Conservation (phyloP, 2,797 vertebrate genomes). For the Pipistrellus pygmaeus region DNA sequence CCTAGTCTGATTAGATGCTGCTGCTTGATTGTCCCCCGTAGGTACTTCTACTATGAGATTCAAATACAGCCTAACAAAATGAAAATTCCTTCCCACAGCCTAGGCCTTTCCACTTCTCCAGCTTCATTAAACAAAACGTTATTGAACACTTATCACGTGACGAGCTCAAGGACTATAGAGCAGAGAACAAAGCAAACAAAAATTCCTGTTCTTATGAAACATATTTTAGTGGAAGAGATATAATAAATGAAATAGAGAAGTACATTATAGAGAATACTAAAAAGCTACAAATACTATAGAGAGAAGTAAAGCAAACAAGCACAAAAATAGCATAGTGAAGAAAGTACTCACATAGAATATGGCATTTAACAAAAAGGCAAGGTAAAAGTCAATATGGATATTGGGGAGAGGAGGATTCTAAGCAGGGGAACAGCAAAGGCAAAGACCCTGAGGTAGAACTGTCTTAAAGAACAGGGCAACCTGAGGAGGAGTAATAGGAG, state of each 20-base stretch:
- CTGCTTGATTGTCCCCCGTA: background rate
- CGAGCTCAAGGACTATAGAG: background rate
- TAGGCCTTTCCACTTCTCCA: background rate
- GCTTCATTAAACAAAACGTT: constrained; percentile 6
- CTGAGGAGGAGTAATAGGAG: background rate
- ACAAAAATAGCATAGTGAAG: background rate
- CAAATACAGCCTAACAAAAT: constrained; percentile 10
- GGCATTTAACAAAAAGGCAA: background rate
- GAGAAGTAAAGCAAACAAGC: background rate
- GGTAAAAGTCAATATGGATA: background rate
- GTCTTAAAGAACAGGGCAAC: background rate
- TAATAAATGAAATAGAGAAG: background rate
- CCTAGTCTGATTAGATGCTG: background rate
- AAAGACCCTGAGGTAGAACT: background rate
- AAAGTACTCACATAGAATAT: background rate
- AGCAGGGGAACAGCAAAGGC: background rate
- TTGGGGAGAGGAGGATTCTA: background rate
- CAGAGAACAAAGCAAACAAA: constrained; percentile 8
- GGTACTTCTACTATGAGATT: background rate
- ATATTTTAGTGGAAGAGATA: background rate
- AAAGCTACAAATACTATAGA: background rate
- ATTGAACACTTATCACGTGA: background rate
- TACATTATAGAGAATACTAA: background rate
- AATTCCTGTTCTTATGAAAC: background rate
- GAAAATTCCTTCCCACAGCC: background rate